Evolutionary conservation across 1,140 invertebrate species (phyloP), one percentile per base, ranked within the genome.

Genomic region (Lysiphlebus fabarum): DNA sequence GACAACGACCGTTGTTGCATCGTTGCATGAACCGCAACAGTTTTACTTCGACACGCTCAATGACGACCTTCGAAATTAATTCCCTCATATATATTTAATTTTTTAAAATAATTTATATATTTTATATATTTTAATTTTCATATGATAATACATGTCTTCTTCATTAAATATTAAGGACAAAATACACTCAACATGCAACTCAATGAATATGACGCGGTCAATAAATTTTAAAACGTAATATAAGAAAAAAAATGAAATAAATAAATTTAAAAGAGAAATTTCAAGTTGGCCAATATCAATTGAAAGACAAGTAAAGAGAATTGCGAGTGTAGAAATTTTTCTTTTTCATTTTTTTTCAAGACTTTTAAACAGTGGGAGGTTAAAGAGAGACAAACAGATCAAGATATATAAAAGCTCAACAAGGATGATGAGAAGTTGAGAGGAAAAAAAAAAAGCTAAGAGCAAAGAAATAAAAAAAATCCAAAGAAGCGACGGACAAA

Each of bases 401-500:
- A 10, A 37, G 37, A 49, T 3, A 34, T 5, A 41, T 37, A 38
- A 11, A 38, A 33, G 47, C 45, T 12, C 33, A 54, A 47, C 59
- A 34, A 12, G 48, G 38, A 47, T 33, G 34, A 50, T 9, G 56
- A 53, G 54, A 56, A 42, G 56, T 56, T 59, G 42, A 49, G 33
- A 14, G 36, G 45, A 53, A 50, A 49, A 50, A 48, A 61, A 48
- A 61, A 50, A 58, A 36, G 26, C 37, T n/a, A 50, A 58, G 60
- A 60, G 62, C 43, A 48, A 55, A 51, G 34, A 42, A 38, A 43
- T 53, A 57, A 45, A 63, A n/a, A n/a, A n/a, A n/a, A n/a, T n/a
- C n/a, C n/a, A n/a, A n/a, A n/a, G 53, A 56, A 54, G 49, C 61
- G 62, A 37, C 56, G 62, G 59, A 63, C 57, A 61, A 65, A 67